phyloP scores from a whole-genome alignment of 2,888 invertebrate species.

The Nomada fabriciana region DNA sequence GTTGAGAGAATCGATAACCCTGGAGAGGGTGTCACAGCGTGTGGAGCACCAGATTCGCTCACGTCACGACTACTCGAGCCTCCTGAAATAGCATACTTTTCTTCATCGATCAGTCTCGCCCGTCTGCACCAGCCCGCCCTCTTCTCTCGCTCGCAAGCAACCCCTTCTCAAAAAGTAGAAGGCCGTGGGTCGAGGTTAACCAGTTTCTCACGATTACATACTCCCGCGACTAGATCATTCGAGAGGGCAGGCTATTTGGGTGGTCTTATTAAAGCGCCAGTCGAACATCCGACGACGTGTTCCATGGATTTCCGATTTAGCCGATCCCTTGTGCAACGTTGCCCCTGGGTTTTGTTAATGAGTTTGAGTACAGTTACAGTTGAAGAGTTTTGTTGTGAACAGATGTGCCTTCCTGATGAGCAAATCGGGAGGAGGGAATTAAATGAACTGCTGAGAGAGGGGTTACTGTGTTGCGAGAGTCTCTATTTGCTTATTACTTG shows the following conservation, averaged over 20 bases:
- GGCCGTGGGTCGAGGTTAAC: slow-evolving; percentile 70
- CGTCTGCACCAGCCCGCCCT: slow-evolving; percentile 34
- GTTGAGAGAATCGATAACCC: slow-evolving; percentile 58
- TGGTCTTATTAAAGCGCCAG: slow-evolving; percentile 49
- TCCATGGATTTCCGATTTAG: neutral
- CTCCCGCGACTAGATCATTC: slow-evolving; percentile 42
- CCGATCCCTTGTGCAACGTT: too few relatives aligned
- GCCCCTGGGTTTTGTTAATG: neutral
- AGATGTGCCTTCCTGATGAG: too few relatives aligned
- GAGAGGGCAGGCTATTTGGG: slow-evolving; percentile 41
- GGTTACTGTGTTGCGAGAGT: too few relatives aligned
- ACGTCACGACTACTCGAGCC: slow-evolving; percentile 57
- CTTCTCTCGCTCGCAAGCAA: slow-evolving; percentile 6
- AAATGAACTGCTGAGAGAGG: too few relatives aligned
- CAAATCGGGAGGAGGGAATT: too few relatives aligned
- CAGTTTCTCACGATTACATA: slow-evolving; percentile 43
- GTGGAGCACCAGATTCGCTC: slow-evolving; percentile 55
- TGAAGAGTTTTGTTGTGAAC: neutral
- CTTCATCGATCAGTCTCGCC: slow-evolving; percentile 68
- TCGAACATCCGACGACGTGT: neutral
- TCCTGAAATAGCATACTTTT: slow-evolving; percentile 71
- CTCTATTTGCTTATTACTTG: too few relatives aligned
- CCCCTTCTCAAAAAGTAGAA: slow-evolving; percentile 27
- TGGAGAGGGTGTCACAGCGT: slow-evolving; percentile 58
- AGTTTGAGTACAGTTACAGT: neutral